A percentile compares a stretch with the other conserved stretches of the same genome.
These are phyloP conservation scores for Rotaria macrura DNA, from an alignment of 2,888 invertebrate genomes.

Conservation along the genomic window DNA sequence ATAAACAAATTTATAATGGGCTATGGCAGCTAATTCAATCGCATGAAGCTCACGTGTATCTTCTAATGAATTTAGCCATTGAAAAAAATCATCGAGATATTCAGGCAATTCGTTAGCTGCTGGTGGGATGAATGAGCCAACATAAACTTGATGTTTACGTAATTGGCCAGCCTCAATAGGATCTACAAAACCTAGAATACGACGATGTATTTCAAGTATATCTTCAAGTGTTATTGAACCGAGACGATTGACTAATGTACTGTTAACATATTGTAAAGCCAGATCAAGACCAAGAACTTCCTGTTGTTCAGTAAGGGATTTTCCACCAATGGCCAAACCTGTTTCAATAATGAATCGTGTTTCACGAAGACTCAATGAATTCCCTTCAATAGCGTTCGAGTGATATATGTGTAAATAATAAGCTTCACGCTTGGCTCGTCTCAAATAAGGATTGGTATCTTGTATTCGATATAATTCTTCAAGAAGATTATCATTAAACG, in stretches of 20 bases:
- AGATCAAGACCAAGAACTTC: conserved; percentile 80
- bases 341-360: conserved; percentile 58
- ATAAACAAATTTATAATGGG: conserved; percentile 88
- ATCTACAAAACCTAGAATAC: conserved; percentile 86
- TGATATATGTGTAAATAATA: conserved; percentile 89
- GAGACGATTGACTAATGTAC: conserved; percentile 50
- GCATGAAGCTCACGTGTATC: conserved; percentile 65
- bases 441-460: conserved; percentile 65
- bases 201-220: conserved; percentile 76
- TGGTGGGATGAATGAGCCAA: conserved; percentile 83
- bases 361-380: conserved; percentile 84
- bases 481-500: conserved; percentile 39
- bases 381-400: conserved; percentile 85
- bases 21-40: conserved; percentile 81
- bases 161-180: conserved; percentile 70
- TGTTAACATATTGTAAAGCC: conserved; percentile 77
- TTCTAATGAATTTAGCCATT: conserved; percentile 66
- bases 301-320: conserved; percentile 89
- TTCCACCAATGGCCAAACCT: conserved; percentile 65
- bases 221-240: conserved; percentile 64
- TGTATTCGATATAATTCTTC: conserved; percentile 65
- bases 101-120: conserved; percentile 67
- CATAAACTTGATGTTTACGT: conserved; percentile 60
- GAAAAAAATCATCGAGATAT: conserved; percentile 75
- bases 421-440: conserved; percentile 80